Conservation (phyloP, 2,113 vertebrate species). For the Onychostoma macrolepis region DNA sequence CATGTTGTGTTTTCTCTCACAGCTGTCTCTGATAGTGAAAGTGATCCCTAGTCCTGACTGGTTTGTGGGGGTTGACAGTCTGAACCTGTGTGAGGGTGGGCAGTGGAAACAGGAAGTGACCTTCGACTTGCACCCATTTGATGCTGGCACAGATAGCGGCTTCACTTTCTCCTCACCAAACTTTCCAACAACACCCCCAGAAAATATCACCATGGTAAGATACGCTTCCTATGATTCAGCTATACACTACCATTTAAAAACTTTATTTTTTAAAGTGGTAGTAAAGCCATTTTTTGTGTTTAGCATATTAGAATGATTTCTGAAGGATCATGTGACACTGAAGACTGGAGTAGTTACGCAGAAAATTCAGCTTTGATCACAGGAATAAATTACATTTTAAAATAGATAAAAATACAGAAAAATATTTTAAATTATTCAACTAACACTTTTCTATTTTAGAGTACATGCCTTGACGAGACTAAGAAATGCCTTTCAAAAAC, state of each 20-base stretch:
- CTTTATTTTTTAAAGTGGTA: too few relatives aligned
- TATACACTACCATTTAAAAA: not conserved
- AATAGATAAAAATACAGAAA: too few relatives aligned
- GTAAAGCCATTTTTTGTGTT: too few relatives aligned
- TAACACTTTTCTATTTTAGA: too few relatives aligned
- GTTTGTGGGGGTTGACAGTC: constrained; percentile 78
- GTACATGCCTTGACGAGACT: too few relatives aligned
- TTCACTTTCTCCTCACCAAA: constrained; percentile 83
- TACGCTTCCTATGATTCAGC: not conserved
- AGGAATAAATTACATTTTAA: too few relatives aligned
- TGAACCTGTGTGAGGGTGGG: constrained; percentile 75
- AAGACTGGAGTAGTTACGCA: too few relatives aligned
- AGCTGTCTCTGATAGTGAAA: constrained; percentile 81
- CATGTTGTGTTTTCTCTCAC: constrained; percentile 30
- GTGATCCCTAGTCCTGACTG: constrained; percentile 82
- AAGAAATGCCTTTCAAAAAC: too few relatives aligned
- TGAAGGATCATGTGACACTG: too few relatives aligned
- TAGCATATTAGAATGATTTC: too few relatives aligned
- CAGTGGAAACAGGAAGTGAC: constrained; percentile 78
- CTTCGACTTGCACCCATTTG: constrained; percentile 77
- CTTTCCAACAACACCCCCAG: constrained; percentile 74
- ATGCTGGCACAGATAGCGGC: constrained; percentile 80
- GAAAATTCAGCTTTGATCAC: too few relatives aligned
- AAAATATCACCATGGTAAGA: constrained; percentile 77
- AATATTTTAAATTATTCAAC: too few relatives aligned